phyloP scores from a whole-genome alignment of 2,797 vertebrate species.

The Darevskia nairensis region DNA sequence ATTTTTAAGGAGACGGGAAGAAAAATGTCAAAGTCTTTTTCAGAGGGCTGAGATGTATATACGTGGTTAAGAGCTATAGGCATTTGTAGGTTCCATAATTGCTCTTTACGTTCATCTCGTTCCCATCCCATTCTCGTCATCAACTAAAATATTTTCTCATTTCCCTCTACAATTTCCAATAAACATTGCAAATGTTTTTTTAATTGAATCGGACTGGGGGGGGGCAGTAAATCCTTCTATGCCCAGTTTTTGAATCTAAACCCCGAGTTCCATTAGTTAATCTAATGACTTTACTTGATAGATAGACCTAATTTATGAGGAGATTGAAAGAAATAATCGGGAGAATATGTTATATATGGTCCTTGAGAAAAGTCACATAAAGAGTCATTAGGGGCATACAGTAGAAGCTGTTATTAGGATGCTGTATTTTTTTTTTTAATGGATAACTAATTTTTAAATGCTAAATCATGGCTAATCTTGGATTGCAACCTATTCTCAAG shows the following conservation, averaged over 20 bases:
- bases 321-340: constrained; percentile 20
- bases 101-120: constrained; percentile 11
- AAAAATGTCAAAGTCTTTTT: constrained; percentile 14
- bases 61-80: constrained; percentile 7
- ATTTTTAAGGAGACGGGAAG: constrained; percentile 40
- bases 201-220: not conserved
- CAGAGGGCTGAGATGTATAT: not conserved
- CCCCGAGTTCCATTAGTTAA: constrained; percentile 12
- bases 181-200: not conserved
- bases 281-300: constrained; percentile 31
- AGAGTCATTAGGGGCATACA: not conserved
- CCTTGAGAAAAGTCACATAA: not conserved
- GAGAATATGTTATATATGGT: constrained; percentile 19
- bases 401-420: not conserved
- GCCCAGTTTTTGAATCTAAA: constrained; percentile 17
- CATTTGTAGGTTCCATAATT: constrained; percentile 27
- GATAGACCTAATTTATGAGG: constrained; percentile 25
- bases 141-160: constrained; percentile 23
- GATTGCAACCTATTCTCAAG: not conserved
- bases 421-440: not conserved
- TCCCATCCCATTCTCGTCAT: not conserved
- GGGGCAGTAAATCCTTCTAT: constrained; percentile 8
- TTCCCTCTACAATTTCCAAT: constrained; percentile 33
- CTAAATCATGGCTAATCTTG: constrained; percentile 3
- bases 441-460: not conserved